Percentiles rank a stretch among this genome's conserved stretches.
phyloP scores from a whole-genome alignment of 2,888 invertebrate genomes.

The Gastrophysa polygoni region DNA sequence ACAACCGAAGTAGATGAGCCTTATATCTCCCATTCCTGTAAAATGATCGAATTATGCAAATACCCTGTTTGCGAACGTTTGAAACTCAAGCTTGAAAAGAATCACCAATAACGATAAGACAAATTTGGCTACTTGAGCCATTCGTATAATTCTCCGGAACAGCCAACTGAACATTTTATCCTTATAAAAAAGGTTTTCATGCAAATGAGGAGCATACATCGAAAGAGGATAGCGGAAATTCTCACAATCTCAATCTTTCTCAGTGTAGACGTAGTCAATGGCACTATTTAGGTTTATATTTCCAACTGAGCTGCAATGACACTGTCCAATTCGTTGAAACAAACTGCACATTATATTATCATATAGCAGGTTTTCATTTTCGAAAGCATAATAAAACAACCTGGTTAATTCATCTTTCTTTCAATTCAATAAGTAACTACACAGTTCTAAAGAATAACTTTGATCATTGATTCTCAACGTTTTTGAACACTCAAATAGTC shows the following conservation, averaged over 20 bases:
- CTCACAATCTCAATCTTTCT: constrained; percentile 3
- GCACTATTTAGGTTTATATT: constrained; percentile 10
- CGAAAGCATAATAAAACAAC: too few species aligned
- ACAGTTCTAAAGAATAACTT: too few species aligned
- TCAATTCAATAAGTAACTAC: too few species aligned
- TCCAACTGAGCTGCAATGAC: too few species aligned
- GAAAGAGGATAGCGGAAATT: neutral
- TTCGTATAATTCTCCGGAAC: constrained; percentile 1
- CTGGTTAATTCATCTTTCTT: too few species aligned
- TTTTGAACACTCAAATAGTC: too few species aligned
- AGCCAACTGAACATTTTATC: constrained; percentile 11
- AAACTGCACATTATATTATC: too few species aligned
- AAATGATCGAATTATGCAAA: constrained; percentile 5
- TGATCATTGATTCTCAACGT: too few species aligned
- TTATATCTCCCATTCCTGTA: neutral
- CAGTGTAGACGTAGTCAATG: constrained; percentile 5
- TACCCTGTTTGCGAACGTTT: constrained; percentile 4
- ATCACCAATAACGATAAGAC: constrained; percentile 9
- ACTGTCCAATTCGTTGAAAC: too few species aligned
- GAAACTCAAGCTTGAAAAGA: neutral
- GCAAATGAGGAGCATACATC: constrained; percentile 6
- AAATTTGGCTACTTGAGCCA: neutral
- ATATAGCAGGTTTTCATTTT: too few species aligned
- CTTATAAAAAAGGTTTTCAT: constrained; percentile 6
- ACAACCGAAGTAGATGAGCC: too few species aligned